Base-by-base conservation (phyloP, 2,888 invertebrate genomes). In the Nezara viridula region DNA sequence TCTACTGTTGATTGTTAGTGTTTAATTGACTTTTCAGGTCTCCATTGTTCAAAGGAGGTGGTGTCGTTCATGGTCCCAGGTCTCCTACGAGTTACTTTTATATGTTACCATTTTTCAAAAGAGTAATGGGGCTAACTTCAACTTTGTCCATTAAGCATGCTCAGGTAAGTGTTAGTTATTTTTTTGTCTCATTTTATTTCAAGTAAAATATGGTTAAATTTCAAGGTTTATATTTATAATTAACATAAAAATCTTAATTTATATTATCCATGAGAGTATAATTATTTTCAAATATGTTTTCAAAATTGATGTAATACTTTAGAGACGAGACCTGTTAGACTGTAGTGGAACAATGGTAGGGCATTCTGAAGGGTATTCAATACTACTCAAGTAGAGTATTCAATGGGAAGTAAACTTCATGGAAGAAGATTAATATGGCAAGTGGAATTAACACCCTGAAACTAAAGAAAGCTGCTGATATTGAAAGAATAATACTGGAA, bases 61-160 rank as follows among this genome's bases (percentile, higher is more conserved):
- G 98, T 85, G 92, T 96, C 85, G 95, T 95, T 10, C 97, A 98
- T 92, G 99, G 99, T 0, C 99, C 99, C 0, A 95, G 98, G 77
- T 97, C 98, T 0, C 98, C 98, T 0, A 96, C 95, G 77, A 95
- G 97, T 0, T 96, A 97, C 92, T 99, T 98, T 93, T 99, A 96
- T 92, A 99, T 99, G 98, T 93, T 99, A 86, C 97, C 98, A 0
- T 96, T 96, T 92, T 95, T 95, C 91, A 93, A 94, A 10, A 94
- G 99, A 91, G 93, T 98, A 0, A 92, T 95, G 89, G 99, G 99
- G 0, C 94, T 99, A 14, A 96, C 96, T 21, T 95, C 96, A 16
- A 96, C 96, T 0, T 93, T 99, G 77, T 97, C 99, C 0, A 94
- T 97, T 0, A 99, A 99, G 93, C 94, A 98, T 90, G 98, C 98